A percentile compares a stretch with the other conserved stretches of the same genome.
These are phyloP conservation scores for Trissolcus brochymenae DNA, from an alignment of 2,888 invertebrate genomes.

Conservation along the genomic window DNA sequence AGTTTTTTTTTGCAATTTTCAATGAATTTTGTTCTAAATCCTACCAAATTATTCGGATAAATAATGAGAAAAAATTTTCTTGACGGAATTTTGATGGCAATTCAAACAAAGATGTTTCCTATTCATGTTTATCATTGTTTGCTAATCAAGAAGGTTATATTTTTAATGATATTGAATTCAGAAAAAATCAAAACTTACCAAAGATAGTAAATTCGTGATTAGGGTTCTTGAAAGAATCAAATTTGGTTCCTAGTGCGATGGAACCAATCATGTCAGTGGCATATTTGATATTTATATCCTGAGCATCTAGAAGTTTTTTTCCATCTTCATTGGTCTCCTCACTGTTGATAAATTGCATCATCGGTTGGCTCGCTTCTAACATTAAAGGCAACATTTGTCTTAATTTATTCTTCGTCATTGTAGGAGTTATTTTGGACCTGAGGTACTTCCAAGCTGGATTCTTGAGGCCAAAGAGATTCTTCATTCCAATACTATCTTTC, in stretches of 20 bases:
- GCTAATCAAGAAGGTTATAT: too few relatives aligned
- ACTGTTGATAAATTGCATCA: constrained; percentile 64
- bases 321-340: constrained; percentile 37
- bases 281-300: constrained; percentile 68
- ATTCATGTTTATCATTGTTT: too few relatives aligned
- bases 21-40: too few relatives aligned
- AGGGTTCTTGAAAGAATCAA: constrained; percentile 67
- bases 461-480: constrained; percentile 75
- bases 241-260: constrained; percentile 65
- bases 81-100: too few relatives aligned
- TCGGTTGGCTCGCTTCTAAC: constrained; percentile 71
- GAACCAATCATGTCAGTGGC: constrained; percentile 69
- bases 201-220: constrained; percentile 65
- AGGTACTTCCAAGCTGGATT: constrained; percentile 78
- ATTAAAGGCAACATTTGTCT: constrained; percentile 78
- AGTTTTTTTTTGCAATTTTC: too few relatives aligned
- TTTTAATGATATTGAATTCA: too few relatives aligned
- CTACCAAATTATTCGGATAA: too few relatives aligned
- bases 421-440: constrained; percentile 78
- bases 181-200: constrained; percentile 56
- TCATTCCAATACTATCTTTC: constrained; percentile 75
- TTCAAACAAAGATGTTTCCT: too few relatives aligned
- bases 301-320: constrained; percentile 63
- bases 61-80: too few relatives aligned
- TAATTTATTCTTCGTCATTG: constrained; percentile 79